Evolutionary conservation across 2,797 vertebrate species (phyloP).

Genomic region (Sebastes reedi): DNA sequence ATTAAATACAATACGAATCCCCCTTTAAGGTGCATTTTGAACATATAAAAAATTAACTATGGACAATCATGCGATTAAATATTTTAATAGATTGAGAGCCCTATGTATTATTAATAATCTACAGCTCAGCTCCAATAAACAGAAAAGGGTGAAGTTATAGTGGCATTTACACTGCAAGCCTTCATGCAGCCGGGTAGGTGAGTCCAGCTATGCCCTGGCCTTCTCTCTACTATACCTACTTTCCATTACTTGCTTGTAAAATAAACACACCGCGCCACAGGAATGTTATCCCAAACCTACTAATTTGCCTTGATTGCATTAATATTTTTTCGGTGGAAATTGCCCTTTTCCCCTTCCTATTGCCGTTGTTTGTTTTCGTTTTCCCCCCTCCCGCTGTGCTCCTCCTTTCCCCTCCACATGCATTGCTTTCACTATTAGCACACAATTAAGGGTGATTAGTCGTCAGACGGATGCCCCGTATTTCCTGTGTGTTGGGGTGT

Average conservation of each 20-base stretch:
- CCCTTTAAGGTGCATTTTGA: too few species aligned
- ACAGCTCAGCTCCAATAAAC: conserved; percentile 11
- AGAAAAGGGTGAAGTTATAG: neutral
- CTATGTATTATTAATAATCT: too few species aligned
- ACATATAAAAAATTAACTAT: too few species aligned
- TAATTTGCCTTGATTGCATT: conserved; percentile 85
- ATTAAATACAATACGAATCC: too few species aligned
- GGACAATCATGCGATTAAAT: too few species aligned
- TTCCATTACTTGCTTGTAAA: conserved; percentile 53
- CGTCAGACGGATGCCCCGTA: conserved; percentile 75
- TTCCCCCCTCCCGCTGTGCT: conserved; percentile 23
- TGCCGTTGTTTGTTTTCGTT: conserved; percentile 79
- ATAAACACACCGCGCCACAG: conserved; percentile 74
- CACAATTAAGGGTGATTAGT: conserved; percentile 82
- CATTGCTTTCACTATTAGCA: conserved; percentile 79
- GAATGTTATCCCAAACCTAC: conserved; percentile 81
- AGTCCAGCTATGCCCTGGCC: neutral
- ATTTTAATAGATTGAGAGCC: too few species aligned
- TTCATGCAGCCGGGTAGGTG: neutral
- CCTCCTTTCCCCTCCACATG: conserved; percentile 50
- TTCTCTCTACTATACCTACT: conserved; percentile 46
- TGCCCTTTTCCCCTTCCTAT: conserved; percentile 83
- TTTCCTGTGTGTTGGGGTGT: conserved; percentile 68
- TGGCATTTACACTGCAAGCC: conserved; percentile 1
- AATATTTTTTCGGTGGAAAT: conserved; percentile 83